Conservation (phyloP, 92 coral and sea anemone genomes). For the Isaurus tuberculatus region DNA sequence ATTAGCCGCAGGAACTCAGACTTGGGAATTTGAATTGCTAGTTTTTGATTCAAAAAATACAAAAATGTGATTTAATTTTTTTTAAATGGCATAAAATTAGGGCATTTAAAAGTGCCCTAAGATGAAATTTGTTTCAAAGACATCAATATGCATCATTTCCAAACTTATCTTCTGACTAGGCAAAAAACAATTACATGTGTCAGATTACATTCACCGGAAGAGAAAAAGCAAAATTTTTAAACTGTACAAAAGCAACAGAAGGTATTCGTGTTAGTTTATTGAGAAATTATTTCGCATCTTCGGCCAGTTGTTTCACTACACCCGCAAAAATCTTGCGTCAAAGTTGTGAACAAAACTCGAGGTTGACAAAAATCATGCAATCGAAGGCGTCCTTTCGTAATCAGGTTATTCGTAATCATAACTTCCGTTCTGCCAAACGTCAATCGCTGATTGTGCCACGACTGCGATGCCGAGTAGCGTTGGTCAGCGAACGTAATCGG, state of each 20-base stretch:
- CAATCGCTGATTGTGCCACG: conserved; percentile 57
- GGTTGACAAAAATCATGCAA: conserved; percentile 8
- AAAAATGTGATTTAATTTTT: no score
- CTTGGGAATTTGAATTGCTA: no score
- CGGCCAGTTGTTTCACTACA: conserved; percentile 21
- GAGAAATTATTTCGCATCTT: neutral
- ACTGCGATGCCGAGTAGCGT: conserved; percentile 49
- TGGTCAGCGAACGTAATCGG: conserved; percentile 47
- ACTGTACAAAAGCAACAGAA: neutral
- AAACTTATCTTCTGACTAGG: no score
- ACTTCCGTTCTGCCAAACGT: conserved; percentile 46
- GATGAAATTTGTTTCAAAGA: no score
- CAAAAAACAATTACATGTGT: no score
- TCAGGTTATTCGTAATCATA: conserved; percentile 43
- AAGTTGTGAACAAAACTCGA: neutral
- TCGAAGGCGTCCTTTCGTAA: conserved; percentile 29
- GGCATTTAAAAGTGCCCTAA: no score
- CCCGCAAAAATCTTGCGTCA: neutral
- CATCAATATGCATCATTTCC: no score
- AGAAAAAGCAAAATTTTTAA: neutral
- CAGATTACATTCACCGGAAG: neutral
- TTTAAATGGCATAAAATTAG: no score
- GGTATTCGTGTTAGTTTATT: neutral
- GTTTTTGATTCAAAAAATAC: no score
- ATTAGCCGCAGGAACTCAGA: no score